Conservation (phyloP, 1,140 invertebrate genomes). For the Phymastichus coffea region DNA sequence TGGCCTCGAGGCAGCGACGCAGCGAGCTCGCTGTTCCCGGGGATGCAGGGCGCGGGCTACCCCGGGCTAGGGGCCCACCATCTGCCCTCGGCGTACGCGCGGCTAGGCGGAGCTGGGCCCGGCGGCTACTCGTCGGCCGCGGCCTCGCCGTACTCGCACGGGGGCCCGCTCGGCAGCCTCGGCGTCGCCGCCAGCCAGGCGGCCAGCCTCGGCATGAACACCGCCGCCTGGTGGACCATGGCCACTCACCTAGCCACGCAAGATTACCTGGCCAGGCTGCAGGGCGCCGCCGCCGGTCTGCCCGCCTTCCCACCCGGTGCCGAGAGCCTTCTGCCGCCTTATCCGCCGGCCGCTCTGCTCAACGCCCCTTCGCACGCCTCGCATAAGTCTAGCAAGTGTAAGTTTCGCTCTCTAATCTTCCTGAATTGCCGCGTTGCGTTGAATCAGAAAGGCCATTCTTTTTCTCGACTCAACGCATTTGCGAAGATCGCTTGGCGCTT, state of each 20-base stretch:
- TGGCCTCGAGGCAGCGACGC: constrained; percentile 60
- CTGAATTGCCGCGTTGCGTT: not conserved
- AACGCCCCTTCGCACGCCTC: constrained; percentile 43
- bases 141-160: constrained; percentile 54
- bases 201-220: constrained; percentile 68
- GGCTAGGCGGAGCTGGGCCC: constrained; percentile 49
- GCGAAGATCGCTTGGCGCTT: too few species aligned
- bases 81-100: constrained; percentile 54
- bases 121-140: constrained; percentile 61
- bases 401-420: constrained; percentile 29
- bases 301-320: constrained; percentile 63
- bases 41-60: constrained; percentile 47
- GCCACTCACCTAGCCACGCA: constrained; percentile 81
- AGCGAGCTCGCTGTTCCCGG: constrained; percentile 56
- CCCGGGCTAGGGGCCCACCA: constrained; percentile 60
- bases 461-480: too few species aligned
- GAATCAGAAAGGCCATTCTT: too few species aligned
- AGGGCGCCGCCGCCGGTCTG: constrained; percentile 71
- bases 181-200: constrained; percentile 79
- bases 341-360: constrained; percentile 52
- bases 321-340: constrained; percentile 55
- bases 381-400: constrained; percentile 55
- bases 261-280: constrained; percentile 78
- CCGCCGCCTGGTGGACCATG: constrained; percentile 86
- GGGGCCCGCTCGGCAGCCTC: constrained; percentile 67